Base-by-base conservation (phyloP, 2,888 invertebrate genomes). In the Erannis defoliaria region DNA sequence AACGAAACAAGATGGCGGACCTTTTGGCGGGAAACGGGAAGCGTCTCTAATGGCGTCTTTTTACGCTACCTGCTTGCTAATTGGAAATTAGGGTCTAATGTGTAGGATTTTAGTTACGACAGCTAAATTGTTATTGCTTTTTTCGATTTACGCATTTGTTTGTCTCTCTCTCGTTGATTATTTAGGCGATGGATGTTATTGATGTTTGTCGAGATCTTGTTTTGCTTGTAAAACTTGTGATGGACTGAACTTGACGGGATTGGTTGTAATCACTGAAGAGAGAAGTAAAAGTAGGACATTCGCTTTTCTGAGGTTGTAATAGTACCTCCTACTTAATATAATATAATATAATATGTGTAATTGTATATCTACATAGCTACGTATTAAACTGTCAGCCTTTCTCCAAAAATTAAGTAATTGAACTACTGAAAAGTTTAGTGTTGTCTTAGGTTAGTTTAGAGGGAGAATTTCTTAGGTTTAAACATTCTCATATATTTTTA, bases 51-150 rank as follows among this genome's bases (percentile, higher is more conserved):
- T 90, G 90, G 86, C 87, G 81, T 85, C 88, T 90, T 90, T 91
- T 91, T 90, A 90, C 91, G 90, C 86, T 90, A 92, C 91, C 90
- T 91, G 91, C 88, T 83, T 91, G 89, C 89, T 91, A 91, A 92
- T 92, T 90, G 89, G 88, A 86, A 87, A 90, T 91, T 91, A 91
- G 86, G 84, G 82, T 78, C 85, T 86, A 91, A 92, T 92, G 90
- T 91, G 88, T 84, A 85, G 84, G 88, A 86, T 78, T 85, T 86
- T 82, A 82, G 82, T 85, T 86, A 88, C 87, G 85, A 81, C 72
- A 74, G 67, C 78, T 80, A 76, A 76, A 85, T 81, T 86, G 88
- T 89, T 88, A 88, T 89, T 87, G 86, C 82, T 74, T 73, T 79
- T 77, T 82, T 78, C 84, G 85, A 89, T 89, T 89, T 85, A 82